Evolutionary conservation across 2,113 vertebrate genomes (phyloP).

Genomic region (Noctilio leporinus): DNA sequence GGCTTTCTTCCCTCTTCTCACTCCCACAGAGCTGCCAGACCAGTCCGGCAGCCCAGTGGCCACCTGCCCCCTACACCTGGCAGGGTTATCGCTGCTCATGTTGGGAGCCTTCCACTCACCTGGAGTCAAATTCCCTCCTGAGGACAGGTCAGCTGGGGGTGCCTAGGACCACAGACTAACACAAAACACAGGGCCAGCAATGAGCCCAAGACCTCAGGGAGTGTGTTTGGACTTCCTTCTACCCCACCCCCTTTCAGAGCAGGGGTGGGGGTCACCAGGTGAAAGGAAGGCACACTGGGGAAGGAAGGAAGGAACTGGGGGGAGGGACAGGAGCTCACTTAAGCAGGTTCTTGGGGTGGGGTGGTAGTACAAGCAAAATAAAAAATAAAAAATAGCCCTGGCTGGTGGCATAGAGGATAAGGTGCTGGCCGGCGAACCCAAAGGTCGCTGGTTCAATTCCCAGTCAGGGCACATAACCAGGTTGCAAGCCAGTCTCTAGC

Average conservation of each 20-base stretch:
- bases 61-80: not conserved
- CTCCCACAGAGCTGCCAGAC: not conserved
- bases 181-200: not conserved
- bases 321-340: not conserved
- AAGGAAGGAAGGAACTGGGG: not conserved
- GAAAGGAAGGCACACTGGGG: not conserved
- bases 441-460: no score
- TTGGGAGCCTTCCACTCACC: not conserved
- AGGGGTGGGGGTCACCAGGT: not conserved
- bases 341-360: not conserved
- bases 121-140: not conserved
- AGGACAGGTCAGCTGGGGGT: not conserved
- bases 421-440: no score
- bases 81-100: not conserved
- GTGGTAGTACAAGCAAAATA: not conserved
- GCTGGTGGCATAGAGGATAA: no score
- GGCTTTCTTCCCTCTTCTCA: not conserved
- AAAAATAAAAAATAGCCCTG: no score
- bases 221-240: not conserved
- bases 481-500: no score
- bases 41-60: not conserved
- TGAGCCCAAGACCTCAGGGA: not conserved
- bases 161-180: not conserved
- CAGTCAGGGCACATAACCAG: no score
- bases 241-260: not conserved